phyloP scores from a whole-genome alignment of 2,113 vertebrate species.

The Channa maculata region DNA sequence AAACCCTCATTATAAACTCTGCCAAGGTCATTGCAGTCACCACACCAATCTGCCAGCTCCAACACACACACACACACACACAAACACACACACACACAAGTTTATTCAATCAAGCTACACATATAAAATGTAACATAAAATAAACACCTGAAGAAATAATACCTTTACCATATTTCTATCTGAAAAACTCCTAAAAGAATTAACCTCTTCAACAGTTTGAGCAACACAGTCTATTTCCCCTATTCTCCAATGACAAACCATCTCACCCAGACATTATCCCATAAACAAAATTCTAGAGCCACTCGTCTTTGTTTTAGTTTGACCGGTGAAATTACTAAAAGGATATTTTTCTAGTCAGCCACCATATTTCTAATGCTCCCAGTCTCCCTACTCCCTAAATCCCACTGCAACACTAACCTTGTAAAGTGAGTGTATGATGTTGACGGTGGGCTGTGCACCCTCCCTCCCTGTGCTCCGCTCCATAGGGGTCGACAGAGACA shows the following conservation, averaged over 20 bases:
- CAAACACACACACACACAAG: constrained; percentile 29
- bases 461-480: constrained; percentile 80
- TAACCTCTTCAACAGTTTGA: not conserved
- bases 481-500: constrained; percentile 88
- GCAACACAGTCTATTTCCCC: not conserved
- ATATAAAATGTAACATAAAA: constrained; percentile 1
- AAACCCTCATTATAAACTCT: constrained; percentile 79
- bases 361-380: constrained; percentile 30
- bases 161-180: constrained; percentile 8
- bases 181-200: constrained; percentile 11
- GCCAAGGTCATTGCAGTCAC: constrained; percentile 72
- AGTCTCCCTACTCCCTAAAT: constrained; percentile 51
- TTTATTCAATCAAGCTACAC: constrained; percentile 4
- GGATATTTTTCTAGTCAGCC: constrained; percentile 43
- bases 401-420: constrained; percentile 66
- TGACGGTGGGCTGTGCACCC: constrained; percentile 80
- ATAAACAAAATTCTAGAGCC: constrained; percentile 42
- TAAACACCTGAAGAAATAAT: constrained; percentile 12
- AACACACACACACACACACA: constrained; percentile 37
- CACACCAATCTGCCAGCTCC: constrained; percentile 50
- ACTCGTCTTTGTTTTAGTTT: constrained; percentile 77
- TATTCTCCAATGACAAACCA: not conserved
- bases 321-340: constrained; percentile 53
- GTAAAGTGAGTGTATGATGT: constrained; percentile 79
- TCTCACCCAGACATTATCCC: not conserved